Conservation (phyloP, 2,888 invertebrate species). For the Drosophila cyrtoloma region DNA sequence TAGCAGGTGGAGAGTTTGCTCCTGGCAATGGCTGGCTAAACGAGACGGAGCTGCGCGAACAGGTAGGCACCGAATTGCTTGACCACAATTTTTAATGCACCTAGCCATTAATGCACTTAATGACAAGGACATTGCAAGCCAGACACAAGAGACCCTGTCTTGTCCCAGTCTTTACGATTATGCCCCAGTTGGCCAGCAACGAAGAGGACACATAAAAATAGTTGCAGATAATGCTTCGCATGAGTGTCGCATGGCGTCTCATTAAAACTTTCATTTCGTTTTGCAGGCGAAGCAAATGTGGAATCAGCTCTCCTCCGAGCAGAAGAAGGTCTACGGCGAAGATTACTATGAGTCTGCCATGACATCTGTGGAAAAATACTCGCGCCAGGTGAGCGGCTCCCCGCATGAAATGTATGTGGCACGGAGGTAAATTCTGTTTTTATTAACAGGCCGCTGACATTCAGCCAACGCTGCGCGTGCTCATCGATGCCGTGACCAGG, state of each 20-base stretch:
- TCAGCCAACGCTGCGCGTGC: slow-evolving; percentile 90
- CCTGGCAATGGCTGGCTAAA: slow-evolving; percentile 92
- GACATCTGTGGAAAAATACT: slow-evolving; percentile 92
- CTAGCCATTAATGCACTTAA: slow-evolving; percentile 38
- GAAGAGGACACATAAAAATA: slow-evolving; percentile 45
- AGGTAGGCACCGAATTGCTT: slow-evolving; percentile 80
- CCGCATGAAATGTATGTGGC: not conserved
- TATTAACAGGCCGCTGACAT: slow-evolving; percentile 89
- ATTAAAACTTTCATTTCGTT: slow-evolving; percentile 65
- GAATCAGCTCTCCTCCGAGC: slow-evolving; percentile 91
- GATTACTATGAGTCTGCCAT: slow-evolving; percentile 93
- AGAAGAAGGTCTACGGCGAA: slow-evolving; percentile 92
- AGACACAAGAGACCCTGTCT: slow-evolving; percentile 18
- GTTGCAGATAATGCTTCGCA: slow-evolving; percentile 28
- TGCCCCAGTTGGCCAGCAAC: slow-evolving; percentile 7
- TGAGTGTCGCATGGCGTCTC: slow-evolving; percentile 9
- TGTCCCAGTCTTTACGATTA: slow-evolving; percentile 67
- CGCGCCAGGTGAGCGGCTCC: slow-evolving; percentile 86
- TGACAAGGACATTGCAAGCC: slow-evolving; percentile 37
- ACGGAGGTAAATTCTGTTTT: slow-evolving; percentile 28
- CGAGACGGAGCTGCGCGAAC: slow-evolving; percentile 88
- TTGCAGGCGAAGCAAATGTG: slow-evolving; percentile 93
- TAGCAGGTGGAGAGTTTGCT: slow-evolving; percentile 94
- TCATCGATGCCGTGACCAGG: slow-evolving; percentile 91
- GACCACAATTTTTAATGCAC: slow-evolving; percentile 10